Conservation (phyloP, 2,888 invertebrate species). For the Aleiodes testaceus region DNA sequence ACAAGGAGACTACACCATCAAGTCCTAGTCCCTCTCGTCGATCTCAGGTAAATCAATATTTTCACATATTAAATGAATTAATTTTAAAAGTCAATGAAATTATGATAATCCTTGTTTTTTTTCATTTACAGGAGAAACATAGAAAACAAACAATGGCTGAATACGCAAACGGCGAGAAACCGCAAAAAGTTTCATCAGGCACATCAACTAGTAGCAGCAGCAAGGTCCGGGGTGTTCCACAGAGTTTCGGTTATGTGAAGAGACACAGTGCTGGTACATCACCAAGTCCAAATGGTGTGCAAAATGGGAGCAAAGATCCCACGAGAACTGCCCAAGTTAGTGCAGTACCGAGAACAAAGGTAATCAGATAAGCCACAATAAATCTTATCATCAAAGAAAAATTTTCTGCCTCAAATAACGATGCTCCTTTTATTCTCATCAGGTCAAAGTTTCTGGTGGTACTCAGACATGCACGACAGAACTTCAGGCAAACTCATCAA, state of each 20-base stretch:
- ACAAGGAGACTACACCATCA: slow-evolving; percentile 67
- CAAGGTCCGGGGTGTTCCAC: slow-evolving; percentile 83
- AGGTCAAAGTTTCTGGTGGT: slow-evolving; percentile 89
- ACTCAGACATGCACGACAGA: slow-evolving; percentile 91
- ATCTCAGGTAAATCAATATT: slow-evolving; percentile 62
- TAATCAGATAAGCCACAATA: slow-evolving; percentile 46
- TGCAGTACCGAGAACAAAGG: slow-evolving; percentile 88
- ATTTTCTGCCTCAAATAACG: neutral
- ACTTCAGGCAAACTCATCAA: slow-evolving; percentile 75
- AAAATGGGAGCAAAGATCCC: slow-evolving; percentile 69
- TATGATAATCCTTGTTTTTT: slow-evolving; percentile 5
- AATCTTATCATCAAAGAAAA: no score
- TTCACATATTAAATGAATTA: slow-evolving; percentile 2
- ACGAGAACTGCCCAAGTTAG: slow-evolving; percentile 86
- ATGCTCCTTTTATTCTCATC: neutral
- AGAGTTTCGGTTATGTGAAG: slow-evolving; percentile 90
- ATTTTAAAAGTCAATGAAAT: neutral
- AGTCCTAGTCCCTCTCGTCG: slow-evolving; percentile 71
- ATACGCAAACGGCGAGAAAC: slow-evolving; percentile 68
- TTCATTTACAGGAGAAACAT: slow-evolving; percentile 63
- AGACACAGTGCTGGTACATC: slow-evolving; percentile 77
- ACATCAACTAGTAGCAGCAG: slow-evolving; percentile 75
- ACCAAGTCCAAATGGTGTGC: slow-evolving; percentile 72
- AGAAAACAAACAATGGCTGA: slow-evolving; percentile 70
- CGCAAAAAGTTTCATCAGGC: slow-evolving; percentile 69